phyloP scores from a whole-genome alignment of 2,888 invertebrate species.

The Trilocha varians region DNA sequence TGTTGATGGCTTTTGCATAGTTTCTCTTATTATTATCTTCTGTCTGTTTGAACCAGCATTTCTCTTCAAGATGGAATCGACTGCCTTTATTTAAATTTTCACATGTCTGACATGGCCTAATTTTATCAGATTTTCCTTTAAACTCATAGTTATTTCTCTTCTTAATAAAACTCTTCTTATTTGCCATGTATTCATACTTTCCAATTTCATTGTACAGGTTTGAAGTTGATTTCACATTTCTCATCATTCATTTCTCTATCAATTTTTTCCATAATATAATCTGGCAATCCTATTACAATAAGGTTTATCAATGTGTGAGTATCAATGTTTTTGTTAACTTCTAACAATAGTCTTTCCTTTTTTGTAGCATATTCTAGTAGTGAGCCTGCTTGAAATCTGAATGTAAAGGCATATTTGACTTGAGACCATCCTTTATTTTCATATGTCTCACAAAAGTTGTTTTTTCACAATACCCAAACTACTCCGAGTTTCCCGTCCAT shows the following conservation, averaged over 20 bases:
- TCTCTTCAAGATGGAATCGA: constrained; percentile 8
- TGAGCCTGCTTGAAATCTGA: constrained; percentile 7
- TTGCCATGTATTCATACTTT: constrained; percentile 8
- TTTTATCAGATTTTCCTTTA: constrained; percentile 1
- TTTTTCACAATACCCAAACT: too few species aligned
- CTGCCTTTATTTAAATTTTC: constrained; percentile 10
- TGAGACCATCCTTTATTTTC: constrained; percentile 12
- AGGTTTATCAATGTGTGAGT: constrained; percentile 4
- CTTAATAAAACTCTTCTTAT: constrained; percentile 6
- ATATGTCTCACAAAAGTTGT: too few species aligned
- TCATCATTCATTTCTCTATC: too few species aligned
- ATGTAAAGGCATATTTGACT: constrained; percentile 11
- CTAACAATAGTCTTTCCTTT: constrained; percentile 9
- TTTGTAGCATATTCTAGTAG: constrained; percentile 9
- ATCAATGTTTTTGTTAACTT: constrained; percentile 9
- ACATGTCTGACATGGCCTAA: constrained; percentile 7
- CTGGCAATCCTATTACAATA: constrained; percentile 10
- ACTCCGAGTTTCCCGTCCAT: too few species aligned
- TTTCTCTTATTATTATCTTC: too few species aligned
- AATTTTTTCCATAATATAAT: constrained; percentile 9
- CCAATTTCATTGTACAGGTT: constrained; percentile 13
- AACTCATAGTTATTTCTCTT: constrained; percentile 1
- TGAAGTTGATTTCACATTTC: constrained; percentile 5
- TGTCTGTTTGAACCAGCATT: background rate
- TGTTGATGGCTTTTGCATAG: too few species aligned